Evolutionary conservation across 2,797 vertebrate genomes (phyloP), one percentile per base, ranked within the genome.

Genomic region (Lateolabrax maculatus): DNA sequence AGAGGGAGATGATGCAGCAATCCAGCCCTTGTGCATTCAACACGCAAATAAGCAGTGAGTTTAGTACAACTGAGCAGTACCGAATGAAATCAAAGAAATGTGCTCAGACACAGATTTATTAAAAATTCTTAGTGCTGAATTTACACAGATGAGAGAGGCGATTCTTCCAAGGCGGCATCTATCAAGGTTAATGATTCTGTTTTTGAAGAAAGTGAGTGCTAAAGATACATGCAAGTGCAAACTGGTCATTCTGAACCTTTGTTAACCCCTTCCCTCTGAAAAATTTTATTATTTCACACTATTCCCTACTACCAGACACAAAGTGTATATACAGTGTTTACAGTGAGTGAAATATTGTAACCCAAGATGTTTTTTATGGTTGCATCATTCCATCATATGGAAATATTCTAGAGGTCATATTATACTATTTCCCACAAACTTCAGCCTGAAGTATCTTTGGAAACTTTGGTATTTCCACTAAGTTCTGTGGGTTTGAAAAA

Each of bases 51-150:
- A 68, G 36, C 49, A 46, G 16, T 2, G 27, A 46, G 36, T 31
- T 21, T 4, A 27, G 27, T 16, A 48, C 4, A 62, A 15, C n/a
- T 19, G 27, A 37, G 29, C 41, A 27, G 21, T 12, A 6, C 23
- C 16, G 60, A 34, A 37, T 3, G 18, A 49, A 56, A 69, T 68
- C 61, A 63, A 58, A 80, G 60, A 21, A 55, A 66, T 36, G 31
- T 49, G 25, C 21, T 41, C n/a, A n/a, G n/a, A 23, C 25, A 36
- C 9, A 13, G 48, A 21, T 63, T 56, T 56, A 46, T 46, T 56
- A 12, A 46, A 51, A 9, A n/a, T 6, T 43, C 25, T 16, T 13
- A 18, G 60, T 23, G 16, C 31, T 74, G 43, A 21, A 10, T 34
- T 65, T 21, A 44, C 9, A 60, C 36, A 15, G 21, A 60, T 58